phyloP scores from a whole-genome alignment of 2,113 vertebrate species.

The Chaenogobius annularis region DNA sequence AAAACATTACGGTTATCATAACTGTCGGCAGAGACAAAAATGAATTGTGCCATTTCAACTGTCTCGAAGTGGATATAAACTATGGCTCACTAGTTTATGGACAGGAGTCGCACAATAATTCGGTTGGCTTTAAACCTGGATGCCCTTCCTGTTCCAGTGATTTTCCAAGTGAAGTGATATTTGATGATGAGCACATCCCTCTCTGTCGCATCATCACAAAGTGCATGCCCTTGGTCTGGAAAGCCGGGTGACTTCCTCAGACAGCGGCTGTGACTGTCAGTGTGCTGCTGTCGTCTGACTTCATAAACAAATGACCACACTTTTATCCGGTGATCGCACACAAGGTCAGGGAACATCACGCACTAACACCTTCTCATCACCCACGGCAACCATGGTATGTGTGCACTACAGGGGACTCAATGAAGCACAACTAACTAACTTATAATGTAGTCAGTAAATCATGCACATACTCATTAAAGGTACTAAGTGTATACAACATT shows the following conservation, averaged over 20 bases:
- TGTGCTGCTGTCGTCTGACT: conserved; percentile 33
- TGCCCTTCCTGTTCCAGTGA: neutral
- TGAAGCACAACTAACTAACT: conserved; percentile 20
- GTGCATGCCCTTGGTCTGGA: conserved; percentile 26
- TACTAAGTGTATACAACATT: neutral
- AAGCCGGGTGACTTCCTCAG: conserved; percentile 18
- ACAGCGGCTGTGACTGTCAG: conserved; percentile 15
- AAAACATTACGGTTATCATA: too few species aligned
- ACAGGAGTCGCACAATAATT: neutral
- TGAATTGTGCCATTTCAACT: neutral
- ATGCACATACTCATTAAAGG: neutral
- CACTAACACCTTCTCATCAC: conserved; percentile 43
- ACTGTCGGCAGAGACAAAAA: neutral
- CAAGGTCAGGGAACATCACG: conserved; percentile 51
- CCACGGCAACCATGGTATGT: conserved; percentile 27
- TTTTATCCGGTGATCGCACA: conserved; percentile 29
- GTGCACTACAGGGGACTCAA: conserved; percentile 27
- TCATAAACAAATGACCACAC: conserved; percentile 37
- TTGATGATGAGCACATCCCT: neutral
- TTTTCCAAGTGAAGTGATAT: conserved; percentile 22
- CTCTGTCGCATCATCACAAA: neutral
- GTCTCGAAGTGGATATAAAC: neutral
- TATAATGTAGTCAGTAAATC: neutral
- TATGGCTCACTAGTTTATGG: neutral
- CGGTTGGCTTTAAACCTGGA: neutral